Conservation (phyloP, 2,113 vertebrate genomes). For the Hyla sarda region DNA sequence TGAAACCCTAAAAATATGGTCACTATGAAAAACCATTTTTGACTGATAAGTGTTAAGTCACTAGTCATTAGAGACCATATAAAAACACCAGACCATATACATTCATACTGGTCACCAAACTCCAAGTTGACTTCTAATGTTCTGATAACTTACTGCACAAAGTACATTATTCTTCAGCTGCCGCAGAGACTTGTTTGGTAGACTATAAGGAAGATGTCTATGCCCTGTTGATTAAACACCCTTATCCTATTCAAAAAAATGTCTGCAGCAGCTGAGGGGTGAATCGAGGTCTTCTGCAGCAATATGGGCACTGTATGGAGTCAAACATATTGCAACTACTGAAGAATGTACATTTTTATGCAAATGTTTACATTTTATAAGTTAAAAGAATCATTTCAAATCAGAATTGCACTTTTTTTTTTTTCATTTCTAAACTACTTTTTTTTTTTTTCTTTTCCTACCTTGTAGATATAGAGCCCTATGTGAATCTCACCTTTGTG, state of each 20-base stretch:
- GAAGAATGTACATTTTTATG: no score
- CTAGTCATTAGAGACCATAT: not conserved
- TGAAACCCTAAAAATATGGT: no score
- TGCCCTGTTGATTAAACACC: no score
- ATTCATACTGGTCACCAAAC: not conserved
- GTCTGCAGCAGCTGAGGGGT: not conserved
- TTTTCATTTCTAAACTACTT: not conserved
- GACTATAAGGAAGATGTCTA: no score
- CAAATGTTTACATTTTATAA: no score
- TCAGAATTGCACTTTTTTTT: not conserved
- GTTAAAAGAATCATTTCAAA: no score
- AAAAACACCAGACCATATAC: no score
- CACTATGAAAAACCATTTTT: no score
- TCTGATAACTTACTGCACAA: not conserved
- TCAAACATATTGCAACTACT: not conserved
- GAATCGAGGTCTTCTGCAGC: not conserved
- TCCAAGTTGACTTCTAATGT: not conserved
- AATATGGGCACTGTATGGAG: not conserved
- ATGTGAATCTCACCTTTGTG: slow-evolving; percentile 87
- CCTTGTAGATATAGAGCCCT: slow-evolving; percentile 80
- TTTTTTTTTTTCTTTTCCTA: slow-evolving; percentile 6
- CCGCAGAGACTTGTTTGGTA: not conserved
- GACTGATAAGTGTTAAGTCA: no score
- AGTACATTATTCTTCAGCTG: not conserved
- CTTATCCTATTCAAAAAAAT: not conserved